Percentiles rank a stretch among this genome's conserved stretches.
Conservation (phyloP, 2,888 invertebrate species). For the Microctonus brassicae region DNA sequence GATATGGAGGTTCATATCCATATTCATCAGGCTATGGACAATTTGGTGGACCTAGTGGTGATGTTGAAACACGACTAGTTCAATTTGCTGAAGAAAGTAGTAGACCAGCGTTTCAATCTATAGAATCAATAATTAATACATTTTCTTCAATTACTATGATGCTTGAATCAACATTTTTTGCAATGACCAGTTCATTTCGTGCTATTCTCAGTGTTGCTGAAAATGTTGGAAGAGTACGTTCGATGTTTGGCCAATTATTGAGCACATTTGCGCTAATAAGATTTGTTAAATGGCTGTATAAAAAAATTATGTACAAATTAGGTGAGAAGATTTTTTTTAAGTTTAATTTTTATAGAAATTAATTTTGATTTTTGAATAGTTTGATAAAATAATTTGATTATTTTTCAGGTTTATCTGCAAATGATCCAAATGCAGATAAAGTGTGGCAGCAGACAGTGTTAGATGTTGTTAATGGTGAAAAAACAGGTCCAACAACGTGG, state of each 20-base stretch:
- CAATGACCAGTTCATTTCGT: constrained; percentile 94
- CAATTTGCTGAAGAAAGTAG: constrained; percentile 93
- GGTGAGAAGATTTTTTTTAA: constrained; percentile 68
- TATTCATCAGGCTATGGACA: constrained; percentile 65
- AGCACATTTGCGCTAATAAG: constrained; percentile 88
- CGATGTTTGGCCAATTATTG: constrained; percentile 88
- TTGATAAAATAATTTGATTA: neutral
- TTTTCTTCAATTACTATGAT: constrained; percentile 96
- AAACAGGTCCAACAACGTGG: constrained; percentile 79
- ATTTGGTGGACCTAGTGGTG: constrained; percentile 66
- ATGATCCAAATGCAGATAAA: constrained; percentile 61
- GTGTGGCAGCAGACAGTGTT: constrained; percentile 64
- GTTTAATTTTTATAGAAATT: neutral
- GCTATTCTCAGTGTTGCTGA: constrained; percentile 97
- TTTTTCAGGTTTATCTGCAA: constrained; percentile 58
- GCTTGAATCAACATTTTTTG: constrained; percentile 96
- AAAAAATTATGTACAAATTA: constrained; percentile 79
- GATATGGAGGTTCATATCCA: constrained; percentile 63
- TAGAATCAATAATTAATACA: constrained; percentile 91
- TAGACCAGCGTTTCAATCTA: constrained; percentile 92
- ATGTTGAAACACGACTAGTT: constrained; percentile 81
- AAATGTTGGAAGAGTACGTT: constrained; percentile 87
- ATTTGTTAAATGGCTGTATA: constrained; percentile 84
- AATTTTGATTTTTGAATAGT: neutral
- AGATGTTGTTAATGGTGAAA: constrained; percentile 65